phyloP scores from a whole-genome alignment of 1,140 invertebrate species.

The Pogonognathellus flavescens region DNA sequence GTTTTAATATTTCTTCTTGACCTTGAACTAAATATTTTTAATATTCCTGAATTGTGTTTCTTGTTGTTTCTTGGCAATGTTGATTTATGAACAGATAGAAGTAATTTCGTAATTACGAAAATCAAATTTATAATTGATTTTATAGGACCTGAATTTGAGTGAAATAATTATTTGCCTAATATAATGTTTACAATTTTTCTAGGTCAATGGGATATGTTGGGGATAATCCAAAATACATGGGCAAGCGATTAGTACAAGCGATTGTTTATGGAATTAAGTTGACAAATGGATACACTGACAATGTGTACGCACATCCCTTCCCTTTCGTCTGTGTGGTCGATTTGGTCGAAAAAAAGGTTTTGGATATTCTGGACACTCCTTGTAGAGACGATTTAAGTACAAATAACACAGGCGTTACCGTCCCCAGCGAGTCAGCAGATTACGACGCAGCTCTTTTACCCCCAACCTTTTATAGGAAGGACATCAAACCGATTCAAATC shows the following conservation, averaged over 20 bases:
- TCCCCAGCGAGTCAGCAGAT: neutral
- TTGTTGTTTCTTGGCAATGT: too few relatives aligned
- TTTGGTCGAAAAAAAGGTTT: neutral
- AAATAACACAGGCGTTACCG: neutral
- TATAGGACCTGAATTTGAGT: too few relatives aligned
- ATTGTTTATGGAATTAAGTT: neutral
- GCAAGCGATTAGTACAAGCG: neutral
- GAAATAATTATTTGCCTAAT: too few relatives aligned
- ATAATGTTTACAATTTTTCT: too few relatives aligned
- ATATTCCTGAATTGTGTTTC: too few relatives aligned
- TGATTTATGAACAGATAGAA: too few relatives aligned
- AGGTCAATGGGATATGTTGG: neutral
- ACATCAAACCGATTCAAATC: neutral
- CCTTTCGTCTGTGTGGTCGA: neutral
- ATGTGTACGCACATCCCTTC: neutral
- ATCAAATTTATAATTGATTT: too few relatives aligned
- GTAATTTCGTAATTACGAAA: too few relatives aligned
- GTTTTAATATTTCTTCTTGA: too few relatives aligned
- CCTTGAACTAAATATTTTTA: too few relatives aligned
- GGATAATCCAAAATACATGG: neutral
- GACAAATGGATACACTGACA: too few relatives aligned
- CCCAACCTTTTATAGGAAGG: neutral
- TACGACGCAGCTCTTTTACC: neutral
- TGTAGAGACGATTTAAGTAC: neutral
- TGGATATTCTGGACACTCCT: neutral